phyloP scores from a whole-genome alignment of 2,797 vertebrate genomes.

The Enteromius anoplus region DNA sequence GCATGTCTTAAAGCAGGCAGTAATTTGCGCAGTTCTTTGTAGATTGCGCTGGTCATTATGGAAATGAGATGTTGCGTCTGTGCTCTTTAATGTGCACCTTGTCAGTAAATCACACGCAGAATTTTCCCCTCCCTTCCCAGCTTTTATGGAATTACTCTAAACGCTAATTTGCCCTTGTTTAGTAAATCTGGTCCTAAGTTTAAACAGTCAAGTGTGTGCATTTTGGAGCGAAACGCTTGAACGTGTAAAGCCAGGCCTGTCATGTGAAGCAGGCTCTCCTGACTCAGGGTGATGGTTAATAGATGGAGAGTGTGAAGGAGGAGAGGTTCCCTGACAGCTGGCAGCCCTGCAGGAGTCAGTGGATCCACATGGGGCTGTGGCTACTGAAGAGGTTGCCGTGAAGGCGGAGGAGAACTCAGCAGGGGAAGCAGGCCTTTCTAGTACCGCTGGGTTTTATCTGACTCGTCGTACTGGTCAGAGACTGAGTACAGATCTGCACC shows the following conservation, averaged over 20 bases:
- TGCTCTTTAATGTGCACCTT: too few relatives aligned
- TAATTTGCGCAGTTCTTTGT: too few relatives aligned
- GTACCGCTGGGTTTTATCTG: slow-evolving; percentile 28
- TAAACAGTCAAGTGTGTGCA: too few relatives aligned
- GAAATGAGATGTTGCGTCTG: too few relatives aligned
- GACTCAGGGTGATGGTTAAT: slow-evolving; percentile 57
- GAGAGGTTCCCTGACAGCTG: slow-evolving; percentile 64
- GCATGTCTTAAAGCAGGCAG: too few relatives aligned
- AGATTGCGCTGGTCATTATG: too few relatives aligned
- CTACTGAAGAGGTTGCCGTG: slow-evolving; percentile 51
- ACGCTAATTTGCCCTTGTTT: too few relatives aligned
- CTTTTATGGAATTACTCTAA: too few relatives aligned
- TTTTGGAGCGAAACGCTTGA: background rate
- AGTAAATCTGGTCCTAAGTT: too few relatives aligned
- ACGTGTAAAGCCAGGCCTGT: background rate
- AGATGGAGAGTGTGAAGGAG: slow-evolving; percentile 59
- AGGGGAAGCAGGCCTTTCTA: slow-evolving; percentile 47
- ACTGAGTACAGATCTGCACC: background rate
- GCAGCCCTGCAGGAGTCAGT: slow-evolving; percentile 63
- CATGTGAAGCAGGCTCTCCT: slow-evolving; percentile 40
- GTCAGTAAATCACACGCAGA: too few relatives aligned
- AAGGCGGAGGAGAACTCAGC: slow-evolving; percentile 54
- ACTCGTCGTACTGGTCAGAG: background rate
- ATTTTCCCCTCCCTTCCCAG: too few relatives aligned
- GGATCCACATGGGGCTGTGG: slow-evolving; percentile 52